phyloP scores from a whole-genome alignment of 2,113 vertebrate genomes.

The Sylvietta virens region DNA sequence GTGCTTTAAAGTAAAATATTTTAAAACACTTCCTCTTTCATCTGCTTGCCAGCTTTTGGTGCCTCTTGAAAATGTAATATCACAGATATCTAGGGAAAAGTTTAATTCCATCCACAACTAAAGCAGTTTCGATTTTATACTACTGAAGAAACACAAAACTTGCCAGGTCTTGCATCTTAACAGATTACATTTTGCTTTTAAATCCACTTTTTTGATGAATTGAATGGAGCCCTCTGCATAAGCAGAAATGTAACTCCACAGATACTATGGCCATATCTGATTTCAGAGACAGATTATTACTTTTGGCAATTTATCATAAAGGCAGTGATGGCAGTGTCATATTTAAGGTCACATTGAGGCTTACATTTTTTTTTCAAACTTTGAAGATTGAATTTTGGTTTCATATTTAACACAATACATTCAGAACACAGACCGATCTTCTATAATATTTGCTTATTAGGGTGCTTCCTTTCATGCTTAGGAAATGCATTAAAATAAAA shows the following conservation, averaged over 20 bases:
- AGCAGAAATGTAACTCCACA: neutral
- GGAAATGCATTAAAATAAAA: neutral
- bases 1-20: neutral
- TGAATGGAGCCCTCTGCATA: neutral
- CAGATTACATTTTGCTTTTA: neutral
- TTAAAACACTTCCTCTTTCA: neutral
- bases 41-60: neutral
- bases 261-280: neutral
- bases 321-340: neutral
- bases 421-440: neutral
- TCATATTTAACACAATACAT: neutral
- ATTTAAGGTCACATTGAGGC: neutral
- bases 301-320: constrained; percentile 2
- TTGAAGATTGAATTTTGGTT: neutral
- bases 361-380: neutral
- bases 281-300: neutral
- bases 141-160: neutral
- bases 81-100: neutral
- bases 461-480: neutral
- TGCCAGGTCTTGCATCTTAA: constrained; percentile 16
- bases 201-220: neutral
- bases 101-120: constrained; percentile 1
- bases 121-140: neutral
- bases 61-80: neutral
- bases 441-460: neutral